These are phyloP conservation scores for Trematomus bernacchii DNA, from an alignment of 2,797 vertebrate genomes.

Conservation along the genomic window DNA sequence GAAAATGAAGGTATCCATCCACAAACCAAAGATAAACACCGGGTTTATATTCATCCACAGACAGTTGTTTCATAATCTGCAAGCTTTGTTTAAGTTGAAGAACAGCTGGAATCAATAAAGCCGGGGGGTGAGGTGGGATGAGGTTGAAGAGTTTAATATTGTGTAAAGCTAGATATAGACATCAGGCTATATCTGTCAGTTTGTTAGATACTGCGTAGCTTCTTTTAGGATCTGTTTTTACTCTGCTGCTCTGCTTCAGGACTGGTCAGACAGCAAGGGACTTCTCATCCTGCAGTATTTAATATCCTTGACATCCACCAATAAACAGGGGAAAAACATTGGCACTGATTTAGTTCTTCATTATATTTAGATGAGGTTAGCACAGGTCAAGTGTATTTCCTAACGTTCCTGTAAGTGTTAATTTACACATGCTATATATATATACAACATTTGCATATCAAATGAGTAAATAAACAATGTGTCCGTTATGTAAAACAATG, in stretches of 20 bases:
- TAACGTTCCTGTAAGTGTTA: background rate
- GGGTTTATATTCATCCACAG: slow-evolving; percentile 10
- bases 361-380: slow-evolving; percentile 28
- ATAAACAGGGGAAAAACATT: slow-evolving; percentile 62
- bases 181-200: slow-evolving; percentile 3
- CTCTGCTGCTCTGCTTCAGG: slow-evolving; percentile 16
- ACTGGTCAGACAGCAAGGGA: slow-evolving; percentile 19
- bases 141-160: slow-evolving; percentile 20
- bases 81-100: slow-evolving; percentile 3
- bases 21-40: slow-evolving; percentile 24
- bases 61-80: slow-evolving; percentile 22
- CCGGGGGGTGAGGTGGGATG: slow-evolving; percentile 5
- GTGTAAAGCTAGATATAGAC: slow-evolving; percentile 16
- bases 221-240: slow-evolving; percentile 32
- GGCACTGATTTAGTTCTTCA: slow-evolving; percentile 38
- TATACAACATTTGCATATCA: background rate
- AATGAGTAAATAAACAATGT: slow-evolving; percentile 3
- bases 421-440: background rate
- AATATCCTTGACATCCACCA: slow-evolving; percentile 64
- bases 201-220: slow-evolving; percentile 19
- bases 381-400: background rate
- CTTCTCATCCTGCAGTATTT: slow-evolving; percentile 52
- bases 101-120: slow-evolving; percentile 27
- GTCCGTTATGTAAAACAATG: slow-evolving; percentile 7
- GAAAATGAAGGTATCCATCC: slow-evolving; percentile 90